phyloP scores from a whole-genome alignment of 2,113 vertebrate genomes.

The Dromaius novaehollandiae region DNA sequence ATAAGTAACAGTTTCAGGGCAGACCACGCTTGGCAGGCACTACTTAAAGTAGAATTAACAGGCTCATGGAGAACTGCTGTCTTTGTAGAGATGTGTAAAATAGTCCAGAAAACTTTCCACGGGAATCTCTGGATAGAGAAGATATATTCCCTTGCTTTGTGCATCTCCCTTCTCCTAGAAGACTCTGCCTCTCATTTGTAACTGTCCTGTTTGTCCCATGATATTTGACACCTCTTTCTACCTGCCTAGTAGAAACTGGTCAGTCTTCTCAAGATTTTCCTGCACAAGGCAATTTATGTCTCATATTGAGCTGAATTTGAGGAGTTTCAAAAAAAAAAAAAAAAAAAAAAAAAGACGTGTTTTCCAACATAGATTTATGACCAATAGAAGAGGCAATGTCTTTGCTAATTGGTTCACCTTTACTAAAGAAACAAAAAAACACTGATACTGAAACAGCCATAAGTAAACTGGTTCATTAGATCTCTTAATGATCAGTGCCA shows the following conservation, averaged over 20 bases:
- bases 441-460: background rate
- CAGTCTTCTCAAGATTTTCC: background rate
- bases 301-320: background rate
- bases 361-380: background rate
- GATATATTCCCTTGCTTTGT: background rate
- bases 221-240: background rate
- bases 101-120: background rate
- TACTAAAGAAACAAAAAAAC: background rate
- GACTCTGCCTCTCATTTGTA: background rate
- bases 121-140: background rate
- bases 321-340: background rate
- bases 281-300: background rate
- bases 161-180: background rate
- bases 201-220: background rate
- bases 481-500: background rate
- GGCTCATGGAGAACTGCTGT: background rate
- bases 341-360: too few species aligned
- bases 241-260: background rate
- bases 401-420: background rate
- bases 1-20: slow-evolving; percentile 5
- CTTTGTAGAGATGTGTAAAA: background rate
- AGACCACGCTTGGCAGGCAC: slow-evolving; percentile 3
- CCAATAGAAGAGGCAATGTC: background rate
- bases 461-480: background rate
- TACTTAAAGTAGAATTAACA: slow-evolving; percentile 17